Percentiles rank a stretch among this genome's conserved stretches.
phyloP scores from a whole-genome alignment of 2,113 vertebrate genomes.

The Poeciliopsis retropinna region DNA sequence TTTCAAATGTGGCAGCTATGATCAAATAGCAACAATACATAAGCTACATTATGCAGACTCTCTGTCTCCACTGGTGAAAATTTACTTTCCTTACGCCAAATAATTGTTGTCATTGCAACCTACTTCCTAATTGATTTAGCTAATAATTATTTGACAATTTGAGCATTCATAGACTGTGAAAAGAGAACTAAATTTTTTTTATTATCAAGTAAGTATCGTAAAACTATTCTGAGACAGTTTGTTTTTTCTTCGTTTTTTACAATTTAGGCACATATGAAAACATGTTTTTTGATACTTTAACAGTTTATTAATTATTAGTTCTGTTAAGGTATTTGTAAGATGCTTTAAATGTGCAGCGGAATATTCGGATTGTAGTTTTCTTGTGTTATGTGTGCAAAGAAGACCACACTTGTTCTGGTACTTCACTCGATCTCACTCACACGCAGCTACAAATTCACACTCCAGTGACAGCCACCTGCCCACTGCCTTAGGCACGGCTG shows the following conservation, averaged over 20 bases:
- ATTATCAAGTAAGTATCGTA: background rate
- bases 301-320: background rate
- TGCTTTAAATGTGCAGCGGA: background rate
- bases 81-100: too few relatives aligned
- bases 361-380: background rate
- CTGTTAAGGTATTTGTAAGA: background rate
- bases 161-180: too few relatives aligned
- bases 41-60: too few relatives aligned
- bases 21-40: too few relatives aligned
- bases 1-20: background rate
- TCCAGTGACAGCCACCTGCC: slow-evolving; percentile 76
- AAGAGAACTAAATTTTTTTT: too few relatives aligned
- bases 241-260: background rate
- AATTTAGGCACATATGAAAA: background rate
- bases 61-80: too few relatives aligned
- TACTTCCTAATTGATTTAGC: too few relatives aligned
- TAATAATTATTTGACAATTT: too few relatives aligned
- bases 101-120: too few relatives aligned
- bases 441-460: slow-evolving; percentile 57
- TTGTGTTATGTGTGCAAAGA: background rate
- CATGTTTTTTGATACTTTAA: background rate
- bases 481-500: slow-evolving; percentile 66
- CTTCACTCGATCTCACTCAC: slow-evolving; percentile 16
- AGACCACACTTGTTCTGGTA: background rate
- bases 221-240: background rate